Percentiles rank a stretch among this genome's conserved stretches.
These are phyloP conservation scores for Eristalis pertinax DNA, from an alignment of 2,888 invertebrate species.

Conservation along the genomic window DNA sequence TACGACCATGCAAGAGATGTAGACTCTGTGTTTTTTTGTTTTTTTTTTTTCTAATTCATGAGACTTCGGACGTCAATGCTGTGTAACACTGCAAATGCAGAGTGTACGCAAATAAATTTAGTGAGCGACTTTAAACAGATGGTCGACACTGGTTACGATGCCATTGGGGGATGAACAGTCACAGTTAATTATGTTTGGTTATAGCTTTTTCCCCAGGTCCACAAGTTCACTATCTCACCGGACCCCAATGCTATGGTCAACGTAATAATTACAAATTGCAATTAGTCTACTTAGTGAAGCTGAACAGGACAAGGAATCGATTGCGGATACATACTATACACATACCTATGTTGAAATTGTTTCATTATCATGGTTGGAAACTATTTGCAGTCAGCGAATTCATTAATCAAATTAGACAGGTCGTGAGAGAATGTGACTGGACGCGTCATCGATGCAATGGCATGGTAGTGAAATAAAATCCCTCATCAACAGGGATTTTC, in stretches of 20 bases:
- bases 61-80: conserved; percentile 66
- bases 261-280: conserved; percentile 63
- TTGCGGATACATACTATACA: conserved; percentile 20
- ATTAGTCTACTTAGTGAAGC: conserved; percentile 59
- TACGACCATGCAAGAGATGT: conserved; percentile 29
- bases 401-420: conserved; percentile 64
- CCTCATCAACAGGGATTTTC: conserved; percentile 19
- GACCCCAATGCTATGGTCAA: conserved; percentile 65
- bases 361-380: conserved; percentile 52
- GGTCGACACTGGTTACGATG: conserved; percentile 30
- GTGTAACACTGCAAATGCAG: conserved; percentile 32
- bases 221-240: conserved; percentile 58
- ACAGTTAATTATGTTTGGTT: conserved; percentile 60
- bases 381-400: conserved; percentile 62
- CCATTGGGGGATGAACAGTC: conserved; percentile 80
- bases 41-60: conserved; percentile 31
- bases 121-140: conserved; percentile 40
- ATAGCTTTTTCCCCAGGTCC: conserved; percentile 20
- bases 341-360: conserved; percentile 40
- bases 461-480: conserved; percentile 27
- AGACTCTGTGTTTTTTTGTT: background rate
- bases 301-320: conserved; percentile 57
- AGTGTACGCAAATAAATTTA: conserved; percentile 50
- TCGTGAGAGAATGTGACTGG: conserved; percentile 14
- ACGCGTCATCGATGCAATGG: background rate